A percentile compares a stretch with the other conserved stretches of the same genome.
Evolutionary conservation across 1,140 invertebrate species (phyloP).

Genomic region (Hycleus cichorii): DNA sequence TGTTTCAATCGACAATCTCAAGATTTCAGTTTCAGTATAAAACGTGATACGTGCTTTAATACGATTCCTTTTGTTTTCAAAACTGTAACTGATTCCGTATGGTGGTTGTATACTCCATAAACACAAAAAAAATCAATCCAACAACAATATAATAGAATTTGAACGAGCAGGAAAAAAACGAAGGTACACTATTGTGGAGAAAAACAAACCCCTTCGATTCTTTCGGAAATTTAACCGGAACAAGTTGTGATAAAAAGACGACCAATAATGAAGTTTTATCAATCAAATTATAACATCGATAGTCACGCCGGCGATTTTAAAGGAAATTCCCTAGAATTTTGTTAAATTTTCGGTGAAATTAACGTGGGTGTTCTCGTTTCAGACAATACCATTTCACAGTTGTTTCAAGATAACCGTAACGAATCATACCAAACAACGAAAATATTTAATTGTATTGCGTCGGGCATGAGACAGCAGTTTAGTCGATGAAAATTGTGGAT

Average conservation of each 20-base stretch:
- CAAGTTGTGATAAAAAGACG: constrained; percentile 15
- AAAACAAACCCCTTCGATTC: constrained; percentile 25
- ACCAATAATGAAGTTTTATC: constrained; percentile 28
- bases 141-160: too few relatives aligned
- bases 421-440: constrained; percentile 1
- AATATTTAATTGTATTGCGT: not conserved
- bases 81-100: constrained; percentile 19
- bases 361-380: constrained; percentile 25
- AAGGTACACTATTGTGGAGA: constrained; percentile 7
- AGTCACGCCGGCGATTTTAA: constrained; percentile 23
- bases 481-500: too few relatives aligned
- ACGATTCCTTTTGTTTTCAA: constrained; percentile 17
- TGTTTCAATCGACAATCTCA: constrained; percentile 26
- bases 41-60: constrained; percentile 22
- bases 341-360: not conserved
- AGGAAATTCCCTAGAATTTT: not conserved
- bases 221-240: constrained; percentile 20
- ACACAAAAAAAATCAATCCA: not conserved
- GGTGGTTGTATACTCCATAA: too few relatives aligned
- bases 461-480: constrained; percentile 15
- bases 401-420: constrained; percentile 24
- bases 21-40: constrained; percentile 24
- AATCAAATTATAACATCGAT: constrained; percentile 27
- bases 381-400: constrained; percentile 27
- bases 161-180: not conserved